Evolutionary conservation across 2,113 vertebrate species (phyloP), one percentile per base, ranked within the genome.

Genomic region (Manacus vitellinus): DNA sequence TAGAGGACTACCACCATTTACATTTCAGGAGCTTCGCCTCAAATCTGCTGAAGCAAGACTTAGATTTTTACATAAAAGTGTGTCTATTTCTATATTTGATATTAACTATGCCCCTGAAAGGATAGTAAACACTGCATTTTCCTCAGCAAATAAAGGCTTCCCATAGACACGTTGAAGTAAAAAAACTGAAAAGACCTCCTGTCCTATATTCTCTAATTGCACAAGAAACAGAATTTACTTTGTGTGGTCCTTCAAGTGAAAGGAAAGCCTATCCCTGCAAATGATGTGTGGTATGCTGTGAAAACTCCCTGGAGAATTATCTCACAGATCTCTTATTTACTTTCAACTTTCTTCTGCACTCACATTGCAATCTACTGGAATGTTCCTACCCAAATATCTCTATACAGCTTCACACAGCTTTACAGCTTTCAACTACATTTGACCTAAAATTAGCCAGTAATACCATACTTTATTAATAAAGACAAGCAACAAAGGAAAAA

Each of bases 171-270:
- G 8, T 0, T 47, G 43, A 94, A 59, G 47, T 31, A 68, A 70
- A 76, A 88, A 90, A 94, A 52, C 43, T 96, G 73, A 96, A 92
- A 92, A 95, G 63, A 79, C 33, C 89, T 84, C 72, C 93, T 93
- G 85, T 94, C 78, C 78, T 72, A 71, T 85, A 90, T 77, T 94
- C 70, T 85, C 90, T 72, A 88, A 96, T 80, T 94, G 89, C 91
- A 67, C 67, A 71, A 94, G 96, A 94, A 97, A 93, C 75, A 78
- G 89, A 88, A 89, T 93, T 96, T 95, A 94, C 94, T 95, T 82
- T 89, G 88, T 78, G 82, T 90, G 90, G 84, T 91, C 87, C 88
- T 82, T 62, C 58, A 82, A 82, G 68, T 63, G 72, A 97, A 94
- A 96, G 88, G 89, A 81, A 94, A 97, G 92, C 33, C 62, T 95